Evolutionary conservation across 2,888 invertebrate genomes (phyloP).

Genomic region (Eupithecia inturbata): DNA sequence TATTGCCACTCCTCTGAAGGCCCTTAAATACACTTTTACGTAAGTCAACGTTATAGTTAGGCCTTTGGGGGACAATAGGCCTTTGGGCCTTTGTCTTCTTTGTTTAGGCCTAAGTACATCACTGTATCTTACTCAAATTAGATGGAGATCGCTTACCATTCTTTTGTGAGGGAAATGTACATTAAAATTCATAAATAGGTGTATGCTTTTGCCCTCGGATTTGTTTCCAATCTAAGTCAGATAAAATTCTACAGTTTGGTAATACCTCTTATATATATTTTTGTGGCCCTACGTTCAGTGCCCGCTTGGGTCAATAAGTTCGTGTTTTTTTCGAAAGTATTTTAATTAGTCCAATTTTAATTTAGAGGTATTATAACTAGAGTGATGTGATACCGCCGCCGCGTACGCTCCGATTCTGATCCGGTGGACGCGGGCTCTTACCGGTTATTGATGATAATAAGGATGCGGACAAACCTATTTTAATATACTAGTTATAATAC

Average conservation of each 20-base stretch:
- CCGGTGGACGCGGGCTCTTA: too few species aligned
- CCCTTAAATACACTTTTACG: conserved; percentile 1
- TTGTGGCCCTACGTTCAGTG: too few species aligned
- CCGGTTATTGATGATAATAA: too few species aligned
- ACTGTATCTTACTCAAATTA: conserved; percentile 24
- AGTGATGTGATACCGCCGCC: too few species aligned
- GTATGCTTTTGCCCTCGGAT: background rate
- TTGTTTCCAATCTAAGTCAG: background rate
- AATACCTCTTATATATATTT: too few species aligned
- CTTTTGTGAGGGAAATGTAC: conserved; percentile 19
- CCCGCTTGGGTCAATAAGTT: too few species aligned
- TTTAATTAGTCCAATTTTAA: too few species aligned
- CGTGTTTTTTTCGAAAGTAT: too few species aligned
- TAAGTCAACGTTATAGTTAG: conserved; percentile 16
- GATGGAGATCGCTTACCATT: conserved; percentile 28
- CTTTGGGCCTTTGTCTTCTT: conserved; percentile 18
- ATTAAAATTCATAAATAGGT: conserved; percentile 1
- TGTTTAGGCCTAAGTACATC: conserved; percentile 17
- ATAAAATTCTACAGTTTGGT: too few species aligned
- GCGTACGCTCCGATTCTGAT: too few species aligned
- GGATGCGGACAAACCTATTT: background rate
- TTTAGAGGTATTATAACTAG: too few species aligned
- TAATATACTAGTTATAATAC: background rate
- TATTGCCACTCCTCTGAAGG: background rate
- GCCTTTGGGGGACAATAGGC: conserved; percentile 8